phyloP scores from a whole-genome alignment of 92 coral and sea anemone genomes.

The Palythoa caribaeorum region DNA sequence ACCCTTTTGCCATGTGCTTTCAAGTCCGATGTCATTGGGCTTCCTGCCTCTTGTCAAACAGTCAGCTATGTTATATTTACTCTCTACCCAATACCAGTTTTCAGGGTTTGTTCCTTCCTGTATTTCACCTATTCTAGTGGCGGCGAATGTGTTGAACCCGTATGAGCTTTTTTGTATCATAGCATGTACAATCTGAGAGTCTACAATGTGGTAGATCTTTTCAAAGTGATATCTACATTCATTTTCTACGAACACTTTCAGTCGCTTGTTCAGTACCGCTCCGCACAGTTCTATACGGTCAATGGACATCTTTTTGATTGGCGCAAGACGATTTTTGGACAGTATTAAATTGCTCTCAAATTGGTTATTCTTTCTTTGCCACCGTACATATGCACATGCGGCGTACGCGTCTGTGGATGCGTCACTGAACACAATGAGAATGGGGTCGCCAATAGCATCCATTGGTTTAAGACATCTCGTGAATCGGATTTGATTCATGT shows the following conservation, averaged over 20 bases:
- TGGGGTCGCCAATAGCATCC: conserved; percentile 60
- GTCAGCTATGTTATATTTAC: too few species aligned
- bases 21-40: too few species aligned
- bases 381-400: conserved; percentile 70
- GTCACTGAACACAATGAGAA: conserved; percentile 68
- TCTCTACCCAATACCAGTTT: too few species aligned
- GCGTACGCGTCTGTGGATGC: conserved; percentile 70
- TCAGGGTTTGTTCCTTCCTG: conserved; percentile 49
- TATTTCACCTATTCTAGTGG: conserved; percentile 72
- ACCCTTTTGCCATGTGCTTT: too few species aligned
- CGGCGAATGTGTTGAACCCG: conserved; percentile 76
- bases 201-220: conserved; percentile 55
- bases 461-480: conserved; percentile 65
- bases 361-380: conserved; percentile 47
- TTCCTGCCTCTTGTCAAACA: too few species aligned
- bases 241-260: conserved; percentile 56
- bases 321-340: conserved; percentile 66
- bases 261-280: conserved; percentile 40
- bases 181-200: conserved; percentile 65
- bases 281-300: conserved; percentile 42
- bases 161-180: conserved; percentile 57
- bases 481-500: conserved; percentile 59
- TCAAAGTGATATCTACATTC: conserved; percentile 50
- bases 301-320: conserved; percentile 60
- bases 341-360: not conserved